These are phyloP conservation scores for Sebastes diaconus DNA, from an alignment of 2,797 vertebrate species.

Conservation along the genomic window DNA sequence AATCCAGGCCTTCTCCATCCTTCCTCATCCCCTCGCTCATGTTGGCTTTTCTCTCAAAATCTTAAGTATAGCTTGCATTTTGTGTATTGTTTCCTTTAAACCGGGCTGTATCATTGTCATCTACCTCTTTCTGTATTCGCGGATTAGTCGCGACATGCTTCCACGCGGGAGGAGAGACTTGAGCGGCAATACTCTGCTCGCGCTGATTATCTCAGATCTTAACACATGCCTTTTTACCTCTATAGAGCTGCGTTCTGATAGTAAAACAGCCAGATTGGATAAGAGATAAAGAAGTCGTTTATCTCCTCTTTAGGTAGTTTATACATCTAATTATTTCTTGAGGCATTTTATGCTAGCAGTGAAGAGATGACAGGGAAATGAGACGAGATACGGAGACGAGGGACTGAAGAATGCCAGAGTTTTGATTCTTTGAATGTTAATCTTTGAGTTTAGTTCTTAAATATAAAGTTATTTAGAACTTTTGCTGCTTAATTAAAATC, in stretches of 20 bases:
- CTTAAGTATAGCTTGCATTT: constrained; percentile 32
- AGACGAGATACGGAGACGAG: neutral
- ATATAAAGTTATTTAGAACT: neutral
- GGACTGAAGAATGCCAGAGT: neutral
- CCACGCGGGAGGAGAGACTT: neutral
- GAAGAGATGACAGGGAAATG: neutral
- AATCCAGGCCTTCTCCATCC: constrained; percentile 29
- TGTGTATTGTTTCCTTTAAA: constrained; percentile 37
- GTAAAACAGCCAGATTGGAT: neutral
- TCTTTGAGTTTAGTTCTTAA: neutral
- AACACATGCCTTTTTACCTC: neutral
- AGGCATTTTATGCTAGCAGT: neutral
- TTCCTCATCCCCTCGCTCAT: constrained; percentile 35
- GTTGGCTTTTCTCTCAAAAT: constrained; percentile 27
- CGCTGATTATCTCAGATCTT: constrained; percentile 22
- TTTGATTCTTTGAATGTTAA: neutral
- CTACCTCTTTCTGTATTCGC: constrained; percentile 5
- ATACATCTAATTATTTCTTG: neutral
- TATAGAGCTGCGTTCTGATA: neutral
- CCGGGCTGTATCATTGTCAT: constrained; percentile 24
- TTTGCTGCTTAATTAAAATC: neutral
- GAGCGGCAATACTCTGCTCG: neutral
- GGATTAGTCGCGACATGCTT: constrained; percentile 42
- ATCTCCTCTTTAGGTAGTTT: neutral
- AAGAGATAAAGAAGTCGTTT: neutral